Evolutionary conservation across 2,797 vertebrate species (phyloP), one percentile per base, ranked within the genome.

Genomic region (Salarias fasciatus): DNA sequence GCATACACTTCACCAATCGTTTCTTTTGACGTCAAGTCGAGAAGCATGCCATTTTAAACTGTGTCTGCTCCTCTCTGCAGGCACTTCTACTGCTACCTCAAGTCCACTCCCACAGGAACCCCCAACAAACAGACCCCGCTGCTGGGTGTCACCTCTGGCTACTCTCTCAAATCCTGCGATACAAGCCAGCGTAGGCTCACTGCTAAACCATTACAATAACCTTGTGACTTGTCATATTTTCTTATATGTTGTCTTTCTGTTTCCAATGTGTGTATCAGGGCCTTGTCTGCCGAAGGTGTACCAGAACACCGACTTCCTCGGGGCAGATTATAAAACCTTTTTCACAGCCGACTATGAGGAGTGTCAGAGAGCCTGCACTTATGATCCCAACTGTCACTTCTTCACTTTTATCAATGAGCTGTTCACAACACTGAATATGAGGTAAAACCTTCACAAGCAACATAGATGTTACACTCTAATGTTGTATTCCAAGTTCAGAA

Each of bases 301-400:
- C 31, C 18, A 62, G 1, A 45, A 86, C 0, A 1, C 80, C 0
- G 86, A 90, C 67, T 92, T 92, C 63, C 0, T 0, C 0, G 88
- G 85, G 1, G 62, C 18, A 2, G 89, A 90, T 65, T 92, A 88
- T 57, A 13, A 9, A 1, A 0, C 0, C 8, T 38, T 91, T 29
- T 88, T 84, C 68, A 85, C 84, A 0, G 37, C 49, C 4, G 58
- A 64, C 69, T 30, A 64, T 12, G 42, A 79, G 11, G 83, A 88
- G 10, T 91, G 91, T 63, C 89, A 91, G 77, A 74, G 64, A 12
- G 70, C 41, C 31, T 93, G 92, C 75, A 91, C 88, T 8, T 51
- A 62, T 3, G 88, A 92, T 24, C 75, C 80, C 3, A 1, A 0
- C 12, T 92, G 91, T 50, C 75, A 80, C 53, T 90, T 88, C 61